Conservation (phyloP, 2,888 invertebrate species). For the Poecilobothrus nobilitatus region DNA sequence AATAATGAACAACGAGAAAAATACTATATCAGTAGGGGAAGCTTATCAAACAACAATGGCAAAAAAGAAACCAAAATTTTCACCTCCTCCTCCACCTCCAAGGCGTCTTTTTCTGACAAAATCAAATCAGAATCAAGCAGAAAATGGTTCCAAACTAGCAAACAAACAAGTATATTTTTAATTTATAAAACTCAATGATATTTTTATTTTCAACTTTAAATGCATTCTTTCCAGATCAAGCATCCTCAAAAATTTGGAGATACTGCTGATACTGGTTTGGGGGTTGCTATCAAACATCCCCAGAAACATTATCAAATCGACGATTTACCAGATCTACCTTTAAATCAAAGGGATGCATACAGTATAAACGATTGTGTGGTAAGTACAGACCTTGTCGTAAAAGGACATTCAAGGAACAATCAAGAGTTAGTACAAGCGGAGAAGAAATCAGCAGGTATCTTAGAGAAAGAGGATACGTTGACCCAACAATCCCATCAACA, state of each 20-base stretch:
- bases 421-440: constrained; percentile 9
- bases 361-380: constrained; percentile 21
- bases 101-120: constrained; percentile 40
- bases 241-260: constrained; percentile 37
- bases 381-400: constrained; percentile 30
- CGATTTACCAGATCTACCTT: constrained; percentile 25
- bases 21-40: constrained; percentile 37
- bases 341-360: constrained; percentile 12
- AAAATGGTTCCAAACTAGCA: not conserved
- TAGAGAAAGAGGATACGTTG: not conserved
- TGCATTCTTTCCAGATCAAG: not conserved
- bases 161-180: not conserved
- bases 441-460: constrained; percentile 25
- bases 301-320: constrained; percentile 35
- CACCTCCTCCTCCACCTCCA: constrained; percentile 40
- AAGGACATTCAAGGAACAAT: constrained; percentile 27
- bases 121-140: not conserved
- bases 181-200: not conserved
- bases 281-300: constrained; percentile 42
- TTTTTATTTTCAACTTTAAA: not conserved
- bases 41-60: constrained; percentile 16
- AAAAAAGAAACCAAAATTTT: constrained; percentile 24
- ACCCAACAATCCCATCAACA: constrained; percentile 12
- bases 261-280: constrained; percentile 46
- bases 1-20: constrained; percentile 50